phyloP scores from a whole-genome alignment of 2,113 vertebrate species.

The Madoqua kirkii region DNA sequence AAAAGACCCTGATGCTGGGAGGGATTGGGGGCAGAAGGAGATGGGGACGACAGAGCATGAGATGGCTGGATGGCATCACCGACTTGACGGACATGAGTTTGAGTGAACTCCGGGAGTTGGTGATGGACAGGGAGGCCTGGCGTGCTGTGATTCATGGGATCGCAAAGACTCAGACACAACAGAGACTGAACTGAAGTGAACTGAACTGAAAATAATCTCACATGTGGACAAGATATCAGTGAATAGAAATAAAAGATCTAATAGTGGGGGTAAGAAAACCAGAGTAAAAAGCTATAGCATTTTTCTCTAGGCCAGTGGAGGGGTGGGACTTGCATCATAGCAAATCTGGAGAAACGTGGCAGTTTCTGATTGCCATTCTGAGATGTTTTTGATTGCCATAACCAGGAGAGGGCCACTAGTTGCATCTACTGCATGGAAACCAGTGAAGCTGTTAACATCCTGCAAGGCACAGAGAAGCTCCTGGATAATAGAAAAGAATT shows the following conservation, averaged over 20 bases:
- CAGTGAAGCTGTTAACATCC: neutral
- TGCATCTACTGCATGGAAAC: neutral
- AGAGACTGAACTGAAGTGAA: too few relatives aligned
- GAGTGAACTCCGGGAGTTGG: too few relatives aligned
- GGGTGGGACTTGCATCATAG: neutral
- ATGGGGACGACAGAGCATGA: too few relatives aligned
- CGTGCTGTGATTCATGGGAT: accelerated
- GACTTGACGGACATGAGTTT: too few relatives aligned
- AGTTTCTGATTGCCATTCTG: too few relatives aligned
- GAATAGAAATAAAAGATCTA: neutral
- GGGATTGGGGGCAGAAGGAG: too few relatives aligned
- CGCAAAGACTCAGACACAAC: too few relatives aligned
- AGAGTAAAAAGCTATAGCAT: neutral
- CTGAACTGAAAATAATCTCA: neutral
- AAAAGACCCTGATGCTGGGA: too few relatives aligned
- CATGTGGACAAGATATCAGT: neutral
- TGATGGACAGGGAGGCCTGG: too few relatives aligned
- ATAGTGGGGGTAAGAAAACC: neutral
- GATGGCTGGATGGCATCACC: too few relatives aligned
- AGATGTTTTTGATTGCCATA: neutral
- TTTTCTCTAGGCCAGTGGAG: neutral
- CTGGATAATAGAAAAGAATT: neutral
- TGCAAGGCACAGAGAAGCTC: neutral
- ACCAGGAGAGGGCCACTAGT: neutral
- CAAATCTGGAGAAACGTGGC: neutral